These are phyloP conservation scores for Daktulosphaira vitifoliae DNA, from an alignment of 1,140 invertebrate species.

Conservation along the genomic window DNA sequence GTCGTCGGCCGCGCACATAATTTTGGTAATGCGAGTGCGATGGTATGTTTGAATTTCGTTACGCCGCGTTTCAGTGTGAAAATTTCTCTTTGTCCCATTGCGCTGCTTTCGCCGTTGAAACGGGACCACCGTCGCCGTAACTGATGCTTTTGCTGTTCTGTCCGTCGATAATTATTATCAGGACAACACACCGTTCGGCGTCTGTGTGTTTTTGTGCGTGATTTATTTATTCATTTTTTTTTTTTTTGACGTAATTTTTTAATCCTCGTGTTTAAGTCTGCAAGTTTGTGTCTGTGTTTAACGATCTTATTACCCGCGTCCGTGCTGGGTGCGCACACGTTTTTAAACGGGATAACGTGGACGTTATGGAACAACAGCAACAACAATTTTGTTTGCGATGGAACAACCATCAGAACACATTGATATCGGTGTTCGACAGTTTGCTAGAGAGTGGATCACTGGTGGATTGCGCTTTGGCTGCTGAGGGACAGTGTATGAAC, in stretches of 20 bases:
- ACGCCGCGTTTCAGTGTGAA: constrained; percentile 32
- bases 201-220: too few relatives aligned
- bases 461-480: constrained; percentile 50
- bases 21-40: constrained; percentile 22
- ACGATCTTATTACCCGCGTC: too few relatives aligned
- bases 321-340: too few relatives aligned
- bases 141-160: constrained; percentile 1
- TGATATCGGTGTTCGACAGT: constrained; percentile 49
- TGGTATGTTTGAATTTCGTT: constrained; percentile 33
- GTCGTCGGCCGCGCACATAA: not conserved
- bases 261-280: too few relatives aligned
- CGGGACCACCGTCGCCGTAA: not conserved
- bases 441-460: constrained; percentile 47
- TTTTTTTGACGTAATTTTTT: too few relatives aligned
- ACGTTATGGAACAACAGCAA: constrained; percentile 21
- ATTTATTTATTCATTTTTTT: too few relatives aligned
- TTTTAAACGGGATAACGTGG: too few relatives aligned
- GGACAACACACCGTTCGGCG: too few relatives aligned
- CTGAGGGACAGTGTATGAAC: constrained; percentile 36
- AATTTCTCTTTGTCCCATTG: constrained; percentile 32
- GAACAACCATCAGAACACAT: constrained; percentile 51
- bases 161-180: not conserved
- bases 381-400: constrained; percentile 52
- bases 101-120: constrained; percentile 27
- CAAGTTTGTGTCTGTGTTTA: too few relatives aligned